Evolutionary conservation across 2,888 invertebrate species (phyloP).

Genomic region (Nezara viridula): DNA sequence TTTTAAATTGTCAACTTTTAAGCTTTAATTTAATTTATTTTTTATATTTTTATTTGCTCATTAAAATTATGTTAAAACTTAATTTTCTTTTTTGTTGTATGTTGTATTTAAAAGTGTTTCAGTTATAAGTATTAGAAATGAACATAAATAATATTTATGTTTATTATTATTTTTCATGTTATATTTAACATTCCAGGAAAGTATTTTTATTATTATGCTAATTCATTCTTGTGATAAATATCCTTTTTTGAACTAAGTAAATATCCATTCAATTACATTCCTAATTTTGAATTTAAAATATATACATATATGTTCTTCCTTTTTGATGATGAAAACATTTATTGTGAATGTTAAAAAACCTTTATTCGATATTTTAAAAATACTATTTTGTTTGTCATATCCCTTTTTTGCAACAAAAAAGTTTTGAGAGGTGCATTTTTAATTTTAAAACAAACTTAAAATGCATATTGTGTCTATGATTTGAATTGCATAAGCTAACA

Average conservation of each 20-base stretch:
- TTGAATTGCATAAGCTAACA: neutral
- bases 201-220: neutral
- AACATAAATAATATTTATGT: neutral
- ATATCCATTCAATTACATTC: neutral
- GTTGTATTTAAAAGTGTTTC: neutral
- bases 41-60: neutral
- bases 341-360: neutral
- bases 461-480: neutral
- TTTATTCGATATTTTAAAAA: neutral
- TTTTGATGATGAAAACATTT: neutral
- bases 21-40: neutral
- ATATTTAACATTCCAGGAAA: slow-evolving; percentile 17
- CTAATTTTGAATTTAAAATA: neutral
- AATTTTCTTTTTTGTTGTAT: neutral
- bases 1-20: neutral
- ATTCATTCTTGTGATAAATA: neutral
- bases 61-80: neutral
- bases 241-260: neutral
- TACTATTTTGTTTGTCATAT: neutral
- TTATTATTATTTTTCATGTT: neutral
- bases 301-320: neutral
- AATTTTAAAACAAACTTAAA: neutral
- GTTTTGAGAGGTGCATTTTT: neutral
- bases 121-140: neutral
- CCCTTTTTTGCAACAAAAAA: neutral